Evolutionary conservation across 2,888 invertebrate species (phyloP).

Genomic region (Elgonia sp.): DNA sequence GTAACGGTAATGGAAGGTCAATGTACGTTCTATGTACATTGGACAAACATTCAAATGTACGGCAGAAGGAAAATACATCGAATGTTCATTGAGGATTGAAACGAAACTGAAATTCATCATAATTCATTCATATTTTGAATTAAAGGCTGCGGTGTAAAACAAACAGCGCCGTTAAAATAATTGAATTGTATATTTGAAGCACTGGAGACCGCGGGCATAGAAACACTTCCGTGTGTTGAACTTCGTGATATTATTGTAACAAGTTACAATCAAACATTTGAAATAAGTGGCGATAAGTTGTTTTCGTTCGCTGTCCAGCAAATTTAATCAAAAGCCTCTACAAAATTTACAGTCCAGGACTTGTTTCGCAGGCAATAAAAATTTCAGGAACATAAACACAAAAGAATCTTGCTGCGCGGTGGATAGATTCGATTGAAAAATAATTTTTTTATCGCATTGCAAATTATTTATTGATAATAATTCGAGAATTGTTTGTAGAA

Average conservation of each 20-base stretch:
- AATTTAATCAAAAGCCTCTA: not conserved
- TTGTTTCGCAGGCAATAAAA: too few relatives aligned
- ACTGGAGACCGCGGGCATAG: not conserved
- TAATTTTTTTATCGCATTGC: too few relatives aligned
- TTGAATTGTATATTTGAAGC: not conserved
- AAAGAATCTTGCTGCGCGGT: too few relatives aligned
- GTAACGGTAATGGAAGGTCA: slow-evolving; percentile 17
- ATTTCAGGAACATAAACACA: too few relatives aligned
- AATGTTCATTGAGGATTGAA: slow-evolving; percentile 18
- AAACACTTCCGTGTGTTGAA: not conserved
- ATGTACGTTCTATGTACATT: slow-evolving; percentile 32
- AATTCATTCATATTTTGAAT: not conserved
- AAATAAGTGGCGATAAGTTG: not conserved
- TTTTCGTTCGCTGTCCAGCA: not conserved
- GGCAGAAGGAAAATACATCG: slow-evolving; percentile 44
- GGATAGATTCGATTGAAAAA: too few relatives aligned
- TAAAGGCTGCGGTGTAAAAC: not conserved
- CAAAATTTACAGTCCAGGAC: too few relatives aligned
- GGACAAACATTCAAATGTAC: slow-evolving; percentile 25
- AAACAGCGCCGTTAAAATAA: not conserved
- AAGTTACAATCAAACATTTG: not conserved
- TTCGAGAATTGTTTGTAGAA: too few relatives aligned
- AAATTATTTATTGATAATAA: too few relatives aligned
- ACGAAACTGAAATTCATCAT: not conserved
- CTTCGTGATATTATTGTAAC: not conserved